Evolutionary conservation across 1,140 invertebrate species (phyloP).

Genomic region (Aphis craccivora): DNA sequence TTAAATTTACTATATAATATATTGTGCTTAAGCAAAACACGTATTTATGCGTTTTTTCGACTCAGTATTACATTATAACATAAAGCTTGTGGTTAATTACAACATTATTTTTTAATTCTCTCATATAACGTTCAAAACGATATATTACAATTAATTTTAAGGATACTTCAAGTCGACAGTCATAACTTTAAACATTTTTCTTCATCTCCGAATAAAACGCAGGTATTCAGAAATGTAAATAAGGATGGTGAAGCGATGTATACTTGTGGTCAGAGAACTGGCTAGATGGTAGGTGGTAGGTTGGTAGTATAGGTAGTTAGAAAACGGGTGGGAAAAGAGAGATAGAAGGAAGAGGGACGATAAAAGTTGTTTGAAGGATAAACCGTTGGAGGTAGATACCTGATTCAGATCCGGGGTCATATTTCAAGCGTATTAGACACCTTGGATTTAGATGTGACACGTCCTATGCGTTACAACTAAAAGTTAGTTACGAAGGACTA

Average conservation of each 20-base stretch:
- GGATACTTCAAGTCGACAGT: neutral
- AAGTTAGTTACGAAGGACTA: conserved; percentile 33
- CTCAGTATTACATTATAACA: neutral
- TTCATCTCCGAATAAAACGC: neutral
- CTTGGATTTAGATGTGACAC: conserved; percentile 23
- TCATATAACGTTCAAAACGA: neutral
- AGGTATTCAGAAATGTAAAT: neutral
- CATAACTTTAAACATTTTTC: conserved; percentile 33
- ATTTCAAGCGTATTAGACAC: conserved; percentile 39
- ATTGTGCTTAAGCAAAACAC: too few species aligned
- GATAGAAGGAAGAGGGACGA: neutral
- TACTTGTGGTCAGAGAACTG: neutral
- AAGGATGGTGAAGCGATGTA: neutral
- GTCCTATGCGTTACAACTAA: conserved; percentile 15
- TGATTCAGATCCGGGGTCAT: conserved; percentile 29
- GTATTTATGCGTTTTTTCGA: neutral
- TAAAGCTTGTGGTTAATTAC: neutral
- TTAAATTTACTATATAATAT: too few species aligned
- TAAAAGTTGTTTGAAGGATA: conserved; percentile 40
- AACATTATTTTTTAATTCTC: neutral
- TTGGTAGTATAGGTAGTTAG: too few species aligned
- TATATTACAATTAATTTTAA: conserved; percentile 33
- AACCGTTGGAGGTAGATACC: neutral
- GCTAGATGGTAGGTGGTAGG: neutral
- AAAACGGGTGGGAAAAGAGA: too few species aligned